Evolutionary conservation across 1,140 invertebrate species (phyloP), one percentile per base, ranked within the genome.

Genomic region (Drosophila athabasca): DNA sequence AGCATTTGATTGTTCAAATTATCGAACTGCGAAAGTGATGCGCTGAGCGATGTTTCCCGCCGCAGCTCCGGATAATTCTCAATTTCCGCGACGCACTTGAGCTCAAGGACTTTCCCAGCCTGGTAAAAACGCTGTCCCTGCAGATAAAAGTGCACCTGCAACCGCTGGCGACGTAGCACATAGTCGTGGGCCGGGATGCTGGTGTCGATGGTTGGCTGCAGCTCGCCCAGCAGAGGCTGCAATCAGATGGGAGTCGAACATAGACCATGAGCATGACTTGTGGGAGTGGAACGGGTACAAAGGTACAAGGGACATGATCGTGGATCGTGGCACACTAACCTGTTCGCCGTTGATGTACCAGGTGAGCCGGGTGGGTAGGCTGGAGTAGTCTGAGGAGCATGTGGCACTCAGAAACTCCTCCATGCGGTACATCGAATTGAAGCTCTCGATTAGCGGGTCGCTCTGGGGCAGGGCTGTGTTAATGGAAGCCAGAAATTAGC

Each of bases 271-370:
- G 31, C 8, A 31, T 31, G 31, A 2, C 31, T 31, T 3, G 31
- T 26, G 29, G 6, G 29, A 7, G 0, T 0, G 24, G 4, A 5
- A 26, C 5, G 24, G 24, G 24, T 4, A 26, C 4, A 26, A 19
- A 19, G 24, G 24, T 26, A 26, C 24, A 26, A 29, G 31, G 17
- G 15, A 43, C 8, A 53, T 26, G 5, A 41, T 6, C 15, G 50
- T 48, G 24, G 7, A 17, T n/a, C 7, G 22, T 17, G 6, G 41
- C 17, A 49, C 55, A 49, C 55, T n/a, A 53, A 94, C 93, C 93
- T 93, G 93, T 55, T 93, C 93, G 64, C 93, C 93, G 81, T 95
- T 94, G 74, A 95, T 94, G 80, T 93, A 94, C 94, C 94, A 95
- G 58, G 93, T 93, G 57, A 95, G 92, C 51, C 93, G 93, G 7